phyloP scores from a whole-genome alignment of 2,113 vertebrate species.

The Hippolais icterina region DNA sequence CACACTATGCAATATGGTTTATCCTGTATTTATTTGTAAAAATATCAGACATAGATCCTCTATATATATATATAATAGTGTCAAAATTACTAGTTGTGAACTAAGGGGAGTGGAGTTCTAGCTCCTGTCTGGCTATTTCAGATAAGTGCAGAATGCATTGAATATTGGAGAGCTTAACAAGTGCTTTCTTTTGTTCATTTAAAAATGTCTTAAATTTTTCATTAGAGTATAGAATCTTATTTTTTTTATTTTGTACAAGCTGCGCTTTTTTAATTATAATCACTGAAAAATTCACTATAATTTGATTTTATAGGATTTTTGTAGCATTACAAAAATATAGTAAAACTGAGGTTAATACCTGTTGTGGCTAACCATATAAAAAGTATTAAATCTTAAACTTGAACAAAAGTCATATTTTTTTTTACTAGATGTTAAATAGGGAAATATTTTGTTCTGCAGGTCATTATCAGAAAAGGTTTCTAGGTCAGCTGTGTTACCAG shows the following conservation, averaged over 20 bases:
- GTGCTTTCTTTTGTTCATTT: conserved; percentile 79
- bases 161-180: conserved; percentile 74
- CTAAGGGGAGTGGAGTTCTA: conserved; percentile 59
- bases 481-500: conserved; percentile 61
- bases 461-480: conserved; percentile 53
- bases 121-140: conserved; percentile 71
- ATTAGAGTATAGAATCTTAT: conserved; percentile 78
- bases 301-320: conserved; percentile 83
- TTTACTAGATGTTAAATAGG: conserved; percentile 61
- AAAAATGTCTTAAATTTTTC: conserved; percentile 77
- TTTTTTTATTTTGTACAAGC: conserved; percentile 82
- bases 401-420: conserved; percentile 71
- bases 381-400: conserved; percentile 80
- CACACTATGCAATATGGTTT: conserved; percentile 90
- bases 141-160: conserved; percentile 73
- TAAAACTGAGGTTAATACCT: conserved; percentile 77
- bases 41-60: conserved; percentile 75
- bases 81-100: conserved; percentile 72
- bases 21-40: conserved; percentile 88
- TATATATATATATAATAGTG: conserved; percentile 69
- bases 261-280: conserved; percentile 82
- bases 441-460: conserved; percentile 52
- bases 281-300: conserved; percentile 77
- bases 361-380: conserved; percentile 80
- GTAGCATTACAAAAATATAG: conserved; percentile 77